A percentile compares a stretch with the other conserved stretches of the same genome.
These are phyloP conservation scores for Drosophila nr. fundita DNA, from an alignment of 2,888 invertebrate genomes.

Conservation along the genomic window DNA sequence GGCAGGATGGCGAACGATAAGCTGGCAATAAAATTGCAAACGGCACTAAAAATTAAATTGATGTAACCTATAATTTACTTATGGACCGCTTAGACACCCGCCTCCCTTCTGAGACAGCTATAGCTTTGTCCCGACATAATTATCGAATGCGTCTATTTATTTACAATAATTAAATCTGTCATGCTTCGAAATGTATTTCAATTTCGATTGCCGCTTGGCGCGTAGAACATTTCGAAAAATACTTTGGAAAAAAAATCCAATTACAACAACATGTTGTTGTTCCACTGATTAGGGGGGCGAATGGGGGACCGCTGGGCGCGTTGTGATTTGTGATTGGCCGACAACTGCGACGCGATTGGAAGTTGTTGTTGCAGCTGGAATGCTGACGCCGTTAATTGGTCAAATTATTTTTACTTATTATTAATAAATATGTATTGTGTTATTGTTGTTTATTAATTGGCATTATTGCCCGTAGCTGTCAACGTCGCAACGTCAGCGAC, in stretches of 20 bases:
- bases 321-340: constrained; percentile 54
- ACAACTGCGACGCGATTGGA: constrained; percentile 22
- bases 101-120: too few relatives aligned
- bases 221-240: constrained; percentile 31
- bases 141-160: constrained; percentile 56
- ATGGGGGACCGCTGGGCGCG: constrained; percentile 32
- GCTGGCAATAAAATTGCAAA: constrained; percentile 20
- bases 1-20: constrained; percentile 31
- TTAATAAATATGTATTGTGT: constrained; percentile 76
- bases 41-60: constrained; percentile 8
- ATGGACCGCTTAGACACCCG: neutral
- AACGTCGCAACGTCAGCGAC: constrained; percentile 12
- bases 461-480: constrained; percentile 63
- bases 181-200: constrained; percentile 57
- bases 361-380: constrained; percentile 54
- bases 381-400: constrained; percentile 75
- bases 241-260: constrained; percentile 30
- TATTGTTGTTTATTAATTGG: constrained; percentile 73
- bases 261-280: constrained; percentile 17
- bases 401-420: constrained; percentile 78
- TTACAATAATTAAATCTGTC: constrained; percentile 76
- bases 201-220: constrained; percentile 41
- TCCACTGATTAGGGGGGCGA: neutral
- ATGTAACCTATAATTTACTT: constrained; percentile 12
- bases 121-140: constrained; percentile 45